Base-by-base conservation (phyloP, 2,888 invertebrate species). In the Chironomus tentans region DNA sequence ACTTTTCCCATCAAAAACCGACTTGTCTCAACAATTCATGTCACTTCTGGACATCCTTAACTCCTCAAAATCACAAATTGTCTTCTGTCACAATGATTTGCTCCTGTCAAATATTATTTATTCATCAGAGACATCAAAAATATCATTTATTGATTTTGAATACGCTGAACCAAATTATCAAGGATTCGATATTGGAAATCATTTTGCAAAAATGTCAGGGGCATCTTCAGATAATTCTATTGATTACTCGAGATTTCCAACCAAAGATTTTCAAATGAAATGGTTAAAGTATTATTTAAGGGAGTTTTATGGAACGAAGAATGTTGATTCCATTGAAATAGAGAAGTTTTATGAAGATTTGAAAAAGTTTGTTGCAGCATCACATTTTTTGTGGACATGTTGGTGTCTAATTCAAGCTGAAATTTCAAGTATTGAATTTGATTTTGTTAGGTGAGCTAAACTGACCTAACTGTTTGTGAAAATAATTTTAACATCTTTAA, bases 191-290 rank as follows among this genome's bases (percentile, higher is more conserved):
- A 95, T 99, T 83, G 98, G 93, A 71, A 97, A 98, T 86, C 98
- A 99, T 86, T 99, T 99, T 85, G 91, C 93, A 80, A 98, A 99
- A 87, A 98, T 94, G 86, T 95, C 93, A 79, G 98, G 98, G 91
- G 84, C 87, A 62, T 46, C 82, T 83, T 50, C 80, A 86, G 86
- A 86, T 77, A 82, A 86, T 77, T 87, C 87, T 76, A 87, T 88
- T 22, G 87, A 89, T 80, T 88, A 88, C 79, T 85, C 87, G 4
- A 88, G 88, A 77, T 97, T 93, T 83, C 97, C 98, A 0, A 86
- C 86, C 74, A 88, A 89, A 81, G 89, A 90, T 65, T 91, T 93
- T 79, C 97, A 96, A 84, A 82, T 87, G 77, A 82, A 86, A 75
- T 98, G 97, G 97, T 85, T 98, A 78, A 85, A 85, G 75, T 86